A percentile compares a stretch with the other conserved stretches of the same genome.
Evolutionary conservation across 2,113 vertebrate species (phyloP).

Genomic region (Ammodramus savannarum): DNA sequence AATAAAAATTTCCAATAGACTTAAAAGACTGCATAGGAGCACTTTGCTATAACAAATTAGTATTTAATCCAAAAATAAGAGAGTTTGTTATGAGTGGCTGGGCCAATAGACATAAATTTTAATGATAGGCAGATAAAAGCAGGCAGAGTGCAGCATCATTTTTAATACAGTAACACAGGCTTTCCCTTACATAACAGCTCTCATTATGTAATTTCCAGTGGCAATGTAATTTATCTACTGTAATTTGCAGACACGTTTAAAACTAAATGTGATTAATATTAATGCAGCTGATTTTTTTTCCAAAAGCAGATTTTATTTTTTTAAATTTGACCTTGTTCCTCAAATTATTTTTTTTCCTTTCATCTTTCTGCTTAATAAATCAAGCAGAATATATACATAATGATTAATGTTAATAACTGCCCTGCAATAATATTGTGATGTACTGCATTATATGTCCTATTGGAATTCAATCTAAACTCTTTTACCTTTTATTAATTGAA

Average conservation of each 20-base stretch:
- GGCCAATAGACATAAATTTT: not conserved
- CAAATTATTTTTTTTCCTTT: conserved; percentile 14
- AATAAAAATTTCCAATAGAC: not conserved
- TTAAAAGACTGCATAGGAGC: not conserved
- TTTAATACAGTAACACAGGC: not conserved
- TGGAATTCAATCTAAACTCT: not conserved
- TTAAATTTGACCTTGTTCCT: not conserved
- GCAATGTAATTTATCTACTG: conserved; percentile 1
- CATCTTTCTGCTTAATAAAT: conserved; percentile 3
- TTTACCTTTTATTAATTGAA: not conserved
- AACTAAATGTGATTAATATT: conserved; percentile 1
- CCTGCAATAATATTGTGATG: not conserved
- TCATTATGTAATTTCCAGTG: conserved; percentile 35
- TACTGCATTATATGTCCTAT: not conserved
- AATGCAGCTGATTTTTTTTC: not conserved
- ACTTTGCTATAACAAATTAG: not conserved
- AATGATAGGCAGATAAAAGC: not conserved
- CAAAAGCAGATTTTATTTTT: not conserved
- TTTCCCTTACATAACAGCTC: not conserved
- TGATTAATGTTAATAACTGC: not conserved
- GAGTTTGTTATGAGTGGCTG: not conserved
- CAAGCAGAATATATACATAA: conserved; percentile 25
- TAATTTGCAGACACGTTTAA: conserved; percentile 19
- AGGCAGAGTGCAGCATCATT: not conserved
- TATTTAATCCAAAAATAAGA: not conserved